Conservation (phyloP, 2,888 invertebrate genomes). For the Nymphalis polychloros region DNA sequence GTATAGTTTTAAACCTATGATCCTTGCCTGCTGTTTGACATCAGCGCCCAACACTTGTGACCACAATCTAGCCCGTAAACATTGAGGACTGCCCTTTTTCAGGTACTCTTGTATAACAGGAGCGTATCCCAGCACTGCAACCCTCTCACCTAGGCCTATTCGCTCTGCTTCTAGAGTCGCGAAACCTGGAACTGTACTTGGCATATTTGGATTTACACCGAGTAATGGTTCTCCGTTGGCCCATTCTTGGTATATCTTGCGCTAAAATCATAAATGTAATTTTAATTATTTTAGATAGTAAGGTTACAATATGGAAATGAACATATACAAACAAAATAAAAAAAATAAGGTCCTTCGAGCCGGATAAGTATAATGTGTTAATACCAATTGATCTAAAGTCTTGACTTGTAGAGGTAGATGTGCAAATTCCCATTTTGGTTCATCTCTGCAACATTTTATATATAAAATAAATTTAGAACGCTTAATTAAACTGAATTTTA, state of each 20-base stretch:
- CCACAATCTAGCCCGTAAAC: conserved; percentile 92
- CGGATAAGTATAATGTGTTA: conserved; percentile 31
- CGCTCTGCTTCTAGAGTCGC: conserved; percentile 85
- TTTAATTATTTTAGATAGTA: background rate
- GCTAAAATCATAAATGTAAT: conserved; percentile 68
- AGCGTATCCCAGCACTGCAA: conserved; percentile 89
- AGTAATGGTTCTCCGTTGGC: conserved; percentile 89
- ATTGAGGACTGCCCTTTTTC: conserved; percentile 91
- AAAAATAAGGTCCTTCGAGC: background rate
- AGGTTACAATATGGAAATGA: background rate
- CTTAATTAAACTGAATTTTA: too few relatives aligned
- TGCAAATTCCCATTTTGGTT: conserved; percentile 92
- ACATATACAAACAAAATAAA: background rate
- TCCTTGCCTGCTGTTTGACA: conserved; percentile 83
- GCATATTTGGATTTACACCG: conserved; percentile 85
- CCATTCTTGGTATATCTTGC: conserved; percentile 87
- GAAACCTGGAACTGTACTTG: conserved; percentile 78
- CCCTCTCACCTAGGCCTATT: conserved; percentile 87
- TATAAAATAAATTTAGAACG: too few relatives aligned
- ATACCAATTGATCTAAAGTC: conserved; percentile 91
- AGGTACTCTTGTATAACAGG: conserved; percentile 95
- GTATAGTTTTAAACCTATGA: background rate
- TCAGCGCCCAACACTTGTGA: conserved; percentile 91
- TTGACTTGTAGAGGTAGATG: conserved; percentile 93
- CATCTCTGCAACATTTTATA: conserved; percentile 76